Percentiles rank a stretch among this genome's conserved stretches.
Conservation (phyloP, 2,113 vertebrate species). For the Sterrhoptilus dennistouni region DNA sequence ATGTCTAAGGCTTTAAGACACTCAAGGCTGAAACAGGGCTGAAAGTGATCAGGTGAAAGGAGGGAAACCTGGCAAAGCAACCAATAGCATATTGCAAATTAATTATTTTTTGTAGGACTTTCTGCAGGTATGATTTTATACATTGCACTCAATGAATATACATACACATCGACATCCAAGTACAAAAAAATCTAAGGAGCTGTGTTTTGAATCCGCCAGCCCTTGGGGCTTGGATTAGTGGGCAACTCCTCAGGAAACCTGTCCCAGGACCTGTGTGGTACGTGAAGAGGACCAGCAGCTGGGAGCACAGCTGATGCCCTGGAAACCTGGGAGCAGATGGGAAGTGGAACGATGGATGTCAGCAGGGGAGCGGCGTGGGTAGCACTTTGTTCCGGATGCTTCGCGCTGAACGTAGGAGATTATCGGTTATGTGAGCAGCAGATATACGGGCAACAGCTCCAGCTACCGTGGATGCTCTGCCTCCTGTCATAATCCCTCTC, state of each 20-base stretch:
- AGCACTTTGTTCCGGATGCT: conserved; percentile 30
- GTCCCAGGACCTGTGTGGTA: background rate
- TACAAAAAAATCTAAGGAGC: background rate
- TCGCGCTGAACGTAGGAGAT: background rate
- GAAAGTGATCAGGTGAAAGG: background rate
- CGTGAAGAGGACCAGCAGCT: background rate
- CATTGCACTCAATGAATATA: background rate
- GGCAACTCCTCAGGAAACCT: background rate
- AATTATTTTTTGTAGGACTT: background rate
- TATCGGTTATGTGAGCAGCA: conserved; percentile 39
- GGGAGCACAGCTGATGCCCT: background rate
- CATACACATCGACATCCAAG: background rate
- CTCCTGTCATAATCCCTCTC: background rate
- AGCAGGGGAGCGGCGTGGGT: background rate
- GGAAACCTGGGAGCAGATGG: background rate
- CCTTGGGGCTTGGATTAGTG: background rate
- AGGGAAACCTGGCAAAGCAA: background rate
- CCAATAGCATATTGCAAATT: background rate
- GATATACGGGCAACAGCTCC: background rate
- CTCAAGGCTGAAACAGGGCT: background rate
- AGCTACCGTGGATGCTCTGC: background rate
- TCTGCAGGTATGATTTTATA: background rate
- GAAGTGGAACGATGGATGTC: background rate
- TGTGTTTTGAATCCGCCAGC: background rate
- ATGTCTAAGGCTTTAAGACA: background rate